Percentiles rank a stretch among this genome's conserved stretches.
phyloP scores from a whole-genome alignment of 2,797 vertebrate genomes.

The Netta rufina region DNA sequence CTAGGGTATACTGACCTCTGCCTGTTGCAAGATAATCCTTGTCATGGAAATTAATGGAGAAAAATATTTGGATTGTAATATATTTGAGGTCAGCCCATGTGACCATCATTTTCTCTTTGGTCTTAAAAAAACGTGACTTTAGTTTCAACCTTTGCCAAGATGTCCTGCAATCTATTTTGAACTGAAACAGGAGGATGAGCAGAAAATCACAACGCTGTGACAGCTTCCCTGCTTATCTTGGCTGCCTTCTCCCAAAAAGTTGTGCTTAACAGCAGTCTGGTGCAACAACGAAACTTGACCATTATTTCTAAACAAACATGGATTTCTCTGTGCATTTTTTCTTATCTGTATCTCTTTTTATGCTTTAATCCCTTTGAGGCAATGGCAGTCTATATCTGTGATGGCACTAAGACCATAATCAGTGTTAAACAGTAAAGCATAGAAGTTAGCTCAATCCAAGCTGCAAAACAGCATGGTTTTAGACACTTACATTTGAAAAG shows the following conservation, averaged over 20 bases:
- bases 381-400: background rate
- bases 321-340: background rate
- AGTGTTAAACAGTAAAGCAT: background rate
- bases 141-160: conserved; percentile 30
- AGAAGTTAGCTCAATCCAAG: background rate
- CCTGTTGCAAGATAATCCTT: background rate
- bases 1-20: background rate
- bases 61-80: accelerated
- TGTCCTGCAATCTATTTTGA: conserved; percentile 28
- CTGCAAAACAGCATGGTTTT: background rate
- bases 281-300: background rate
- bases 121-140: conserved; percentile 16
- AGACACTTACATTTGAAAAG: background rate
- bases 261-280: background rate
- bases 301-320: conserved; percentile 7
- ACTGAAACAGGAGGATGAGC: conserved; percentile 10
- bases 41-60: background rate
- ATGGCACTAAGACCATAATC: background rate
- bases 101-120: background rate
- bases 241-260: background rate
- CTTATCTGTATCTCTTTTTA: background rate
- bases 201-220: background rate
- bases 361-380: background rate
- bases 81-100: background rate
- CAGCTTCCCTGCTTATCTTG: conserved; percentile 23